Base-by-base conservation (phyloP, 2,888 invertebrate species). In the Silvanus unidentatus region DNA sequence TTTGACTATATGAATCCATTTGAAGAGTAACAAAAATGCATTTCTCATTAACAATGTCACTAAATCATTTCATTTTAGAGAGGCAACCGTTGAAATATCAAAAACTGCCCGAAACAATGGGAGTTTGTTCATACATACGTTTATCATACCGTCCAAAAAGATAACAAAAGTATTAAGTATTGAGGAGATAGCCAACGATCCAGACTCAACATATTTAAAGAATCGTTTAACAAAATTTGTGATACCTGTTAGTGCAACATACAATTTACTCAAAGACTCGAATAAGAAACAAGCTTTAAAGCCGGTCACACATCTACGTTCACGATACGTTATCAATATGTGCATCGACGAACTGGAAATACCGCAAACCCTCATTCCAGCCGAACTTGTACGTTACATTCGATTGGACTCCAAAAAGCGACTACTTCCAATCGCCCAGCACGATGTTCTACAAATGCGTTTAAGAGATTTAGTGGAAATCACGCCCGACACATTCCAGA, bases 381-480 rank as follows among this genome's bases (percentile, higher is more conserved):
- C 59, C 10, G 69, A 71, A 54, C 50, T 71, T 27, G 45, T 65
- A 12, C 52, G 52, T 34, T 53, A 60, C 72, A 74, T 59, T 68
- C 81, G 84, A 52, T 66, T 86, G 16, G 79, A 80, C 59, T 69
- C 72, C 42, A 75, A 77, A 38, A 70, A 73, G 10, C 79, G 81
- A 64, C 91, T 91, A 64, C 71, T 93, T 48, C 96, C 96, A 14
- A 82, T 95, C 50, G 73, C 94, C 5, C 84, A 84, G 58, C 81
- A 88, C 52, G 92, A 96, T 71, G 82, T 87, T 52, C 76, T 96
- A 39, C 88, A 88, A 65, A 86, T 86, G 42, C 78, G 94, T 38
- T 72, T 86, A 22, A 80, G 80, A 53, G 86, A 95, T 70, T 76
- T 93, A 16, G 77, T 83, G 42, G 77, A 82, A 45, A 73, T 91